These are phyloP conservation scores for Stenolophus ochropezus DNA, from an alignment of 2,888 invertebrate genomes.

Conservation along the genomic window DNA sequence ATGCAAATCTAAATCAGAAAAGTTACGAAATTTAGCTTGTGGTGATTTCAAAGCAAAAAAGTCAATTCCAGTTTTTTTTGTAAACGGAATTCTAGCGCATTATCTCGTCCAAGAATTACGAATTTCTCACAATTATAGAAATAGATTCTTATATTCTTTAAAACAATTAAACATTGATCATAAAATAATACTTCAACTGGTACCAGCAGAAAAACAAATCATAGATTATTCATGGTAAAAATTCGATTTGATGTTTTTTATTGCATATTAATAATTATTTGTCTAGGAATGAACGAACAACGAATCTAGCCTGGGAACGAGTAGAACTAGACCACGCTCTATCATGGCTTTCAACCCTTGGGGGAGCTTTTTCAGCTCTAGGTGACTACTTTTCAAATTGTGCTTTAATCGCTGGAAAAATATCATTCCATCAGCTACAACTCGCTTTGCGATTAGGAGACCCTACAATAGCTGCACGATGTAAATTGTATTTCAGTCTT, in stretches of 20 bases:
- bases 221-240: slow-evolving; percentile 50
- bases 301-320: slow-evolving; percentile 76
- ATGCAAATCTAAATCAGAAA: slow-evolving; percentile 4
- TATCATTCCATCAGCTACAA: slow-evolving; percentile 88
- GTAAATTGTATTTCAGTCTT: slow-evolving; percentile 89
- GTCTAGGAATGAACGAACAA: slow-evolving; percentile 75
- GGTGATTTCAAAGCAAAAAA: slow-evolving; percentile 4
- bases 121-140: slow-evolving; percentile 29
- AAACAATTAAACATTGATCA: slow-evolving; percentile 1
- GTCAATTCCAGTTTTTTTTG: neutral
- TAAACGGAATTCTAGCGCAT: slow-evolving; percentile 52
- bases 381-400: slow-evolving; percentile 90
- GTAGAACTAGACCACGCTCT: slow-evolving; percentile 89
- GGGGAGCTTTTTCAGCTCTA: slow-evolving; percentile 96
- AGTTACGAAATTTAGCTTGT: slow-evolving; percentile 14
- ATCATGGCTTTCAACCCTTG: slow-evolving; percentile 97
- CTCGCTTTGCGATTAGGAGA: slow-evolving; percentile 89
- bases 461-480: slow-evolving; percentile 86
- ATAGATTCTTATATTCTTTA: slow-evolving; percentile 5
- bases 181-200: neutral
- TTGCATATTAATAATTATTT: too few relatives aligned
- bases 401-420: slow-evolving; percentile 91
- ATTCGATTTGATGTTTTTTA: neutral
- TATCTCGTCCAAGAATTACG: slow-evolving; percentile 45
- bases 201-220: slow-evolving; percentile 25